Base-by-base conservation (phyloP, 2,888 invertebrate genomes). In the Thera obeliscata region DNA sequence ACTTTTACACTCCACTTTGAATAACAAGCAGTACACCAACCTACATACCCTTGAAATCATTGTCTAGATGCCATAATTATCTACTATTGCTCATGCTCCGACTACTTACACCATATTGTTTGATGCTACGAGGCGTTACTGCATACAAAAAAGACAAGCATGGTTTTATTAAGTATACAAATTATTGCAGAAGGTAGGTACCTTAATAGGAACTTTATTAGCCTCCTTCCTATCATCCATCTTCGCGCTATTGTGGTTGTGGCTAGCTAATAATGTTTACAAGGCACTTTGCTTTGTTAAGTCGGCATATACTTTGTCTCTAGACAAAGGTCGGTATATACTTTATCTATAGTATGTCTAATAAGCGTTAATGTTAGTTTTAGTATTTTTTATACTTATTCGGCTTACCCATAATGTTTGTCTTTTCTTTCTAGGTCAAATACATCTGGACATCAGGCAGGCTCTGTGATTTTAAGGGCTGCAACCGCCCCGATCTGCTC, bases 371-470 rank as follows among this genome's bases (percentile, higher is more conserved):
- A 2, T 7, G 41, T 41, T 5, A 41, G 7, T 5, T 4, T 6
- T 5, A 7, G 3, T 41, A 2, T 41, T 41, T 41, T 41, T 41
- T 4, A 41, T 41, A 2, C 5, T 41, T 41, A 7, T 41, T 4
- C 5, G 43, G 9, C 8, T 8, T 43, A 56, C 7, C 35, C 7
- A 52, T 6, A 22, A 22, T 22, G 22, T 22, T 22, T 22, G 8
- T 2, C 46, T 35, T 61, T 50, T 38, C n/a, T 72, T 66, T 71
- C 68, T 85, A 97, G 95, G 95, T 97, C 46, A 97, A 97, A 91
- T 98, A 98, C 90, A 98, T 98, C 83, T 98, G 98, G 98, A 98
- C 98, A 36, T 97, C 97, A 61, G 98, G 98, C 67, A 96, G 98
- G 73, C 93, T 97, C 60, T 98, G 98, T 83, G 98, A 98, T 90